Evolutionary conservation across 2,888 invertebrate genomes (phyloP).

Genomic region (Timema podura): DNA sequence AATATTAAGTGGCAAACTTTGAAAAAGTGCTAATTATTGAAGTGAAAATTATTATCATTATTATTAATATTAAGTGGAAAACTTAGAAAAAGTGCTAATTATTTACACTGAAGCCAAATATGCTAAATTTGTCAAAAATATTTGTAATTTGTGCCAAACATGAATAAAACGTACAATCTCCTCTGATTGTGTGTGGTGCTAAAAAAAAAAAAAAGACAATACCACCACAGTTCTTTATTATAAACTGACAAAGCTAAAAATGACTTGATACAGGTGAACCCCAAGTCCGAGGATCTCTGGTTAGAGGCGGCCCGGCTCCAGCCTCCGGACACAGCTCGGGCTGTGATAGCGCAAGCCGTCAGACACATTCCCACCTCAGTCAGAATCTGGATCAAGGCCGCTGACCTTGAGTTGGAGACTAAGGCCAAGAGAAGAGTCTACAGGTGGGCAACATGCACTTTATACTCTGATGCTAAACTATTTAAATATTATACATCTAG

Average conservation of each 20-base stretch:
- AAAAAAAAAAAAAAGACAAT: neutral
- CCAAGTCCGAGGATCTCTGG: constrained; percentile 96
- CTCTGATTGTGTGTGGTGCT: neutral
- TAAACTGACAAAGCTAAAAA: neutral
- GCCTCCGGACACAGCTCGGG: constrained; percentile 89
- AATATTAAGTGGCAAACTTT: too few relatives aligned
- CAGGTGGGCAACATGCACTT: constrained; percentile 47
- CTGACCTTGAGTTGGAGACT: constrained; percentile 87
- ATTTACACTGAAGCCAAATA: too few relatives aligned
- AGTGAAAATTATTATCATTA: too few relatives aligned
- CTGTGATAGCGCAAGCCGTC: constrained; percentile 95
- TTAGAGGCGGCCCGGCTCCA: constrained; percentile 93
- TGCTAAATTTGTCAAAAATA: too few relatives aligned
- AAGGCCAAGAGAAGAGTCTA: constrained; percentile 95
- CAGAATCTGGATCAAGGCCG: constrained; percentile 96
- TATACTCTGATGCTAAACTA: too few relatives aligned
- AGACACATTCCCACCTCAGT: constrained; percentile 94
- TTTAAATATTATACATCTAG: too few relatives aligned
- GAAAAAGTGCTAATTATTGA: too few relatives aligned
- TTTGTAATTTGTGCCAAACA: too few relatives aligned
- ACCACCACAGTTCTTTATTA: neutral
- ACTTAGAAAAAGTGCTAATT: too few relatives aligned
- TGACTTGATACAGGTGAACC: constrained; percentile 63
- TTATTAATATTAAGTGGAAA: too few relatives aligned
- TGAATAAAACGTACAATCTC: neutral